These are phyloP conservation scores for Ciconia maguari DNA, from an alignment of 2,113 vertebrate genomes.

Conservation along the genomic window DNA sequence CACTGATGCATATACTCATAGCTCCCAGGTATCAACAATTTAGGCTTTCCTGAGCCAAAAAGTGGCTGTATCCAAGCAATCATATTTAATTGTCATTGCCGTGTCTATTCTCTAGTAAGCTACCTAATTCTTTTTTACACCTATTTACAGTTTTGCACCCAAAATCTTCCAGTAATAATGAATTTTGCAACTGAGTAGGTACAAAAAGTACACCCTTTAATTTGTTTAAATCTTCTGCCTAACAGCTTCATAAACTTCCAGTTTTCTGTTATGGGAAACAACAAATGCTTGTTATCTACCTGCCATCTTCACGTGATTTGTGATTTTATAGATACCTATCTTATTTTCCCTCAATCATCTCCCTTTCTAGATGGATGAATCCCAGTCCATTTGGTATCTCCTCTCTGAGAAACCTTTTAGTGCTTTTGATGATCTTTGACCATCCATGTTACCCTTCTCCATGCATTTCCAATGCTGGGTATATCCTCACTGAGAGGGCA, in stretches of 20 bases:
- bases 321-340: not conserved
- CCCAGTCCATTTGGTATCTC: not conserved
- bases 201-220: not conserved
- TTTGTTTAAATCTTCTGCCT: not conserved
- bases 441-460: not conserved
- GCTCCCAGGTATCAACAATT: not conserved
- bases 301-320: not conserved
- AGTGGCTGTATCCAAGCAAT: not conserved
- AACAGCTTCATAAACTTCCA: not conserved
- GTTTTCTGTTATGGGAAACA: not conserved
- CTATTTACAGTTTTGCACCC: not conserved
- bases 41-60: not conserved
- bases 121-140: not conserved
- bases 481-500: not conserved
- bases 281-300: not conserved
- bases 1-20: not conserved
- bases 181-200: not conserved
- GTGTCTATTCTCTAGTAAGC: not conserved
- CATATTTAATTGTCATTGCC: not conserved
- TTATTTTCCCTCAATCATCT: not conserved
- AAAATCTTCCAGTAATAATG: not conserved
- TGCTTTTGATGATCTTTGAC: not conserved
- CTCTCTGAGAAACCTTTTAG: not conserved
- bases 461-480: fast-evolving
- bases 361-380: not conserved